Base-by-base conservation (phyloP, 2,797 vertebrate species). In the Selene dorsalis region DNA sequence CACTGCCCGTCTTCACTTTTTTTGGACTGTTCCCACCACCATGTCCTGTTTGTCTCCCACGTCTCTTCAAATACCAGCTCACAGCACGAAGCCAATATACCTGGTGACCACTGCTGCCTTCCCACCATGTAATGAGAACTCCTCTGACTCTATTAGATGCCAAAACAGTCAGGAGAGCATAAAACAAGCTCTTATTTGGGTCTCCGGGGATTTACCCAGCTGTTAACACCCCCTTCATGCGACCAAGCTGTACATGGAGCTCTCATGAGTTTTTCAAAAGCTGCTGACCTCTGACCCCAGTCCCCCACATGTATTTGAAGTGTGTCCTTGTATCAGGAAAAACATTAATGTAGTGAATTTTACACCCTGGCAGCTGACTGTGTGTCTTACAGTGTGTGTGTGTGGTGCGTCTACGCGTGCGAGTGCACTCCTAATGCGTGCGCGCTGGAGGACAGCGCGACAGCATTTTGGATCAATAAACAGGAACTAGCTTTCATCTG, bases 391-490 rank as follows among this genome's bases (percentile, higher is more conserved):
- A 13, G 45, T 10, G 61, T 62, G 76, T 66, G 61, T 65, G 76
- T 63, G 39, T 53, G n/a, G n/a, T 26, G 17, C 14, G 16, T 43
- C 0, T 18, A 4, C 18, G 35, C n/a, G 28, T 20, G 8, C 26
- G 24, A 69, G 28, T 47, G 32, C 47, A 35, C 63, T 47, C 71
- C 11, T 35, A 35, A 35, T 26, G 6, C 20, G 58, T 67, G 67
- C 2, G 24, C 38, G 18, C 45, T 55, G 39, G 20, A 45, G 64
- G 57, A 73, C 63, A 20, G 38, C 4, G 65, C 28, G 38, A 63
- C 76, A 67, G 28, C 65, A n/a, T 47, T 41, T 60, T 55, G 57
- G 86, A 91, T 94, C 92, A 82, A 92, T 91, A 90, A 91, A 91
- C 83, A 89, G 47, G 79, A 88, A 53, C 57, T 52, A 13, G 84